Evolutionary conservation across 2,797 vertebrate genomes (phyloP), one percentile per base, ranked within the genome.

Genomic region (Ctenosaura bakeri): DNA sequence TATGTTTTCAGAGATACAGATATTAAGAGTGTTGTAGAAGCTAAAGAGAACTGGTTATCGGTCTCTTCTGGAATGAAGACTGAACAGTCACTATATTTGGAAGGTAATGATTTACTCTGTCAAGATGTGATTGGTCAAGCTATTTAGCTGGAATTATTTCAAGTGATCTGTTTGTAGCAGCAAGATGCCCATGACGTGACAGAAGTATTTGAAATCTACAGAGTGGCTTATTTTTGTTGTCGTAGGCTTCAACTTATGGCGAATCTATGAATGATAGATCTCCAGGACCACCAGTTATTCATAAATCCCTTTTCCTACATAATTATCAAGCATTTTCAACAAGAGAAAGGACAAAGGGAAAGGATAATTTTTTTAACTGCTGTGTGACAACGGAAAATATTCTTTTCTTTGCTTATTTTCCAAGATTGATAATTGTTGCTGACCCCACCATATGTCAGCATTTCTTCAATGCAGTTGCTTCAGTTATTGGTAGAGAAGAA

Each of bases 31-130:
- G 59, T 35, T 46, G 83, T 91, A 89, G 80, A 83, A 77, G 1
- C 71, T 54, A 54, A 90, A 90, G 87, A 66, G 83, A 87, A 0
- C n/a, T 85, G 74, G n/a, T 81, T 88, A 86, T 59, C 69, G 32
- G 52, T 94, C 38, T 84, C 78, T 46, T 64, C 91, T 76, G 66
- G 79, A 2, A 1, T 91, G 82, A 88, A 94, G 83, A 85, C 92
- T 92, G 90, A 91, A 87, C 92, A 85, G 42, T 66, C 18, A 82
- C 20, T 80, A 85, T 52, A 83, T 82, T 89, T n/a, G 91, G 85
- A 94, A 95, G 93, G 94, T 95, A 95, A 94, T 81, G 6, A 26
- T 9, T 74, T 26, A 86, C 50, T 89, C 77, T 79, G 35, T 62
- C 76, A 79, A 29, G 62, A 62, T 66, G 22, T 59, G 69, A 6